A percentile compares a stretch with the other conserved stretches of the same genome.
Evolutionary conservation across 2,888 invertebrate species (phyloP).

Genomic region (Sympetrum striolatum): DNA sequence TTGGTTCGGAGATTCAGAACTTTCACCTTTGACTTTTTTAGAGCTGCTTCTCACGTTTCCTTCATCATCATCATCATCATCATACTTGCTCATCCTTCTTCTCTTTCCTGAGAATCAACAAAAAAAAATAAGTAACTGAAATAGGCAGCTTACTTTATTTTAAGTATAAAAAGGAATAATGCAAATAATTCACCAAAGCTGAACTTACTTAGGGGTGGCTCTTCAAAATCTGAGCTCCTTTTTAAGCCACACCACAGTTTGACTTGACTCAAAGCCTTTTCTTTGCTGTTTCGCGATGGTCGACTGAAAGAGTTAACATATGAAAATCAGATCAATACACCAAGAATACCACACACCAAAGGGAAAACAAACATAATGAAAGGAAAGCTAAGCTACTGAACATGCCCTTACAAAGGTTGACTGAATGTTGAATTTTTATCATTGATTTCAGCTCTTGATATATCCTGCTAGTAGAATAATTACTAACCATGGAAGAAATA

Average conservation of each 20-base stretch:
- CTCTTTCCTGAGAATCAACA: slow-evolving; percentile 57
- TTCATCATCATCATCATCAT: slow-evolving; percentile 61
- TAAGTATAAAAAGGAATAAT: background rate
- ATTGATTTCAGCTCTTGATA: too few species aligned
- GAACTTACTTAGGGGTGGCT: slow-evolving; percentile 57
- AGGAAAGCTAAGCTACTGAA: too few species aligned
- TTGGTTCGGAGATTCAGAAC: slow-evolving; percentile 20
- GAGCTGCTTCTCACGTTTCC: slow-evolving; percentile 64
- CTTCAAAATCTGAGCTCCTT: slow-evolving; percentile 62
- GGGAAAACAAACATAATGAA: too few species aligned
- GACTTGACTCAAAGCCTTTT: slow-evolving; percentile 81
- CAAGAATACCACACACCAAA: too few species aligned
- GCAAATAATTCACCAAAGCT: background rate
- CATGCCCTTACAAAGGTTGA: too few species aligned
- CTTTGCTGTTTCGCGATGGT: slow-evolving; percentile 79
- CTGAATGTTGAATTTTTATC: too few species aligned
- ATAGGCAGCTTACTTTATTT: background rate
- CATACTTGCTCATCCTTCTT: slow-evolving; percentile 61
- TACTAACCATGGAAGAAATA: too few species aligned
- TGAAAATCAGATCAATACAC: too few species aligned
- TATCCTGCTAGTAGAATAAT: too few species aligned
- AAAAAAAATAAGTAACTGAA: background rate
- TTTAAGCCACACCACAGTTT: slow-evolving; percentile 83
- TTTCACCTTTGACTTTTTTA: slow-evolving; percentile 12
- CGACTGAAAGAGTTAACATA: slow-evolving; percentile 60